Base-by-base conservation (phyloP, 2,888 invertebrate genomes). In the Scelioninae gen. 2 region DNA sequence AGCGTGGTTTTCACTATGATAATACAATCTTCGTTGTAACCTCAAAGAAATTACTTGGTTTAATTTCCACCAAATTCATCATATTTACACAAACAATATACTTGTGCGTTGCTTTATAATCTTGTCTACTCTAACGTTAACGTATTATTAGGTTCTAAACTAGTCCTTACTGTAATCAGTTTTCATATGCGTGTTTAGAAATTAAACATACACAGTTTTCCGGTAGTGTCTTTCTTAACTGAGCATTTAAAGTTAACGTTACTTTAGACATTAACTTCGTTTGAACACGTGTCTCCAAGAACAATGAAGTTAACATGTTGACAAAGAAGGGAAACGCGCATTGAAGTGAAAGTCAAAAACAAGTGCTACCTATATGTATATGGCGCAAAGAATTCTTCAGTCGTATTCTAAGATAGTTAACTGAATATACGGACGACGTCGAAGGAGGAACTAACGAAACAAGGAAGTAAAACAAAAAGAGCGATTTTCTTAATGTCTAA, bases 291-390 rank as follows among this genome's bases (percentile, higher is more conserved):
- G 18, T 67, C 55, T 72, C 53, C 61, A 25, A 35, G 9, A 41
- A 50, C 43, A 53, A 52, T n/a, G 28, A 46, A 58, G 52, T 45
- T 52, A 46, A 52, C 53, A 60, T 67, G 43, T 55, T 57, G 39
- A 48, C 31, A 22, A 67, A 53, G 35, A 33, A 50, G 60, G 48
- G 64, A 64, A 69, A 60, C 73, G 64, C 68, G 57, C 69, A 63
- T 67, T 58, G 52, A 73, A 73, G 63, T 73, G 70, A 75, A 75
- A 75, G 75, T 75, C 57, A 69, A 69, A 67, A 65, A 67, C 41
- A 71, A 68, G 60, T 60, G 64, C 71, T 64, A 53, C 31, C 68
- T 75, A 69, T 63, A 57, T 72, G 60, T 73, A 68, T 60, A 74
- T 74, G 76, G 37, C 50, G 57, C 57, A 35, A 28, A 61, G 45